Percentiles rank a stretch among this genome's conserved stretches.
Evolutionary conservation across 2,888 invertebrate genomes (phyloP).

Genomic region (Sceliomorpha sp.): DNA sequence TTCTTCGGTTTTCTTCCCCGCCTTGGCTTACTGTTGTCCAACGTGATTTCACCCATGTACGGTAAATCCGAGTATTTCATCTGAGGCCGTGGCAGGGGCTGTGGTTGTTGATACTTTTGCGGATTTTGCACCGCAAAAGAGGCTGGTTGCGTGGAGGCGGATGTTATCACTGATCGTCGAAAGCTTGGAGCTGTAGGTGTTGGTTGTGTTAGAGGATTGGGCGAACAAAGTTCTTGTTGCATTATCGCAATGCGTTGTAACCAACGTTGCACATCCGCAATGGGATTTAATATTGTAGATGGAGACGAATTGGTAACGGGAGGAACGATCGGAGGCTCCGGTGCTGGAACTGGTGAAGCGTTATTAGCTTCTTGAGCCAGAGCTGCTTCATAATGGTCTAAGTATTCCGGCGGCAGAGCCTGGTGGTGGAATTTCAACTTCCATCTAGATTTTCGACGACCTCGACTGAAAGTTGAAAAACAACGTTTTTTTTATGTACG

Average conservation of each 20-base stretch:
- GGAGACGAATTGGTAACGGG: constrained; percentile 60
- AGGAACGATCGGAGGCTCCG: constrained; percentile 77
- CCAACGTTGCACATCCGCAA: constrained; percentile 83
- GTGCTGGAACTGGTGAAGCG: constrained; percentile 65
- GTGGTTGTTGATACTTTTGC: constrained; percentile 60
- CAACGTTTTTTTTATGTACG: no score
- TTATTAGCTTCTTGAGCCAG: constrained; percentile 82
- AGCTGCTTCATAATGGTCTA: constrained; percentile 89
- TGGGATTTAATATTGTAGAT: constrained; percentile 63
- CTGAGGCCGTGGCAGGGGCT: constrained; percentile 69
- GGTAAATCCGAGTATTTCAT: constrained; percentile 91
- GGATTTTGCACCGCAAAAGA: constrained; percentile 31
- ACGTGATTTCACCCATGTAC: constrained; percentile 95
- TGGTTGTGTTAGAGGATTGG: constrained; percentile 18
- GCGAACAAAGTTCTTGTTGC: constrained; percentile 82
- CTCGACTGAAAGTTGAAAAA: constrained; percentile 71
- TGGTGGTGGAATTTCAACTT: constrained; percentile 91
- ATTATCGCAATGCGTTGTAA: constrained; percentile 88
- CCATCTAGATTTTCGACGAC: constrained; percentile 85
- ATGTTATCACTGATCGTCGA: constrained; percentile 73
- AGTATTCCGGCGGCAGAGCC: constrained; percentile 88
- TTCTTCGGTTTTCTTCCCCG: constrained; percentile 95
- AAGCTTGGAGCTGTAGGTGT: constrained; percentile 7
- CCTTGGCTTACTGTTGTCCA: constrained; percentile 92
- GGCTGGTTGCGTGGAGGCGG: constrained; percentile 63